These are phyloP conservation scores for Lagocephalus sceleratus DNA, from an alignment of 2,797 vertebrate species.

Conservation along the genomic window DNA sequence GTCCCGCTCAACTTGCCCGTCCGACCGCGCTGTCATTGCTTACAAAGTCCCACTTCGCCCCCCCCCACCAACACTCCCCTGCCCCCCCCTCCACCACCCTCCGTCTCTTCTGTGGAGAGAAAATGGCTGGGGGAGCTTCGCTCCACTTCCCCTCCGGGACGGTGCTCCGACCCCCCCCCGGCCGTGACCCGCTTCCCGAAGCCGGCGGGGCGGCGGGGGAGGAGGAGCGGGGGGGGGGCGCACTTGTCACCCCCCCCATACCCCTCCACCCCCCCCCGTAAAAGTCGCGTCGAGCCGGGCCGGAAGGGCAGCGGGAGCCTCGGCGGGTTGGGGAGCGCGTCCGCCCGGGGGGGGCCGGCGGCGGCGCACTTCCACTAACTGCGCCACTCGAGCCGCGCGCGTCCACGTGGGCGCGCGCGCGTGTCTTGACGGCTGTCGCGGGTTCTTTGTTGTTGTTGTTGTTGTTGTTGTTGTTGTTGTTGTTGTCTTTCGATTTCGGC, in stretches of 20 bases:
- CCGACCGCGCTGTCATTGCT: slow-evolving; percentile 27
- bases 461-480: too few species aligned
- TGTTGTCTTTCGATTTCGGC: slow-evolving; percentile 20
- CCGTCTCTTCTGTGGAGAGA: slow-evolving; percentile 22
- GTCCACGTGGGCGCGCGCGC: too few species aligned
- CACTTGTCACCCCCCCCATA: too few species aligned
- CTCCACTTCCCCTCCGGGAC: slow-evolving; percentile 60
- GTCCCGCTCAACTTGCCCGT: slow-evolving; percentile 69
- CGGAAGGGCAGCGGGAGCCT: slow-evolving; percentile 50
- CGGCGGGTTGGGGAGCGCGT: slow-evolving; percentile 60
- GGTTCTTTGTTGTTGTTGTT: too few species aligned
- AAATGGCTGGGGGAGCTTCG: slow-evolving; percentile 71
- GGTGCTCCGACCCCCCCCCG: slow-evolving; percentile 63
- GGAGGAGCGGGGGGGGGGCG: too few species aligned
- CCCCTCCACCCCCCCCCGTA: too few species aligned
- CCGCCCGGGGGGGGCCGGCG: slow-evolving; percentile 54
- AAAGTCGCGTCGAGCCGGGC: slow-evolving; percentile 59
- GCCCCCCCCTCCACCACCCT: too few species aligned
- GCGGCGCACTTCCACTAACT: slow-evolving; percentile 65
- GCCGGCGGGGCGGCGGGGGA: too few species aligned
- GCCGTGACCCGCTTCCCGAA: slow-evolving; percentile 58
- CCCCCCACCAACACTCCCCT: too few species aligned
- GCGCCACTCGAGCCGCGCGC: slow-evolving; percentile 79
- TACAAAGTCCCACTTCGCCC: slow-evolving; percentile 41
- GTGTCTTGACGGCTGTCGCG: too few species aligned